phyloP scores from a whole-genome alignment of 1,140 invertebrate species.

The Trypoxylus dichotomus region DNA sequence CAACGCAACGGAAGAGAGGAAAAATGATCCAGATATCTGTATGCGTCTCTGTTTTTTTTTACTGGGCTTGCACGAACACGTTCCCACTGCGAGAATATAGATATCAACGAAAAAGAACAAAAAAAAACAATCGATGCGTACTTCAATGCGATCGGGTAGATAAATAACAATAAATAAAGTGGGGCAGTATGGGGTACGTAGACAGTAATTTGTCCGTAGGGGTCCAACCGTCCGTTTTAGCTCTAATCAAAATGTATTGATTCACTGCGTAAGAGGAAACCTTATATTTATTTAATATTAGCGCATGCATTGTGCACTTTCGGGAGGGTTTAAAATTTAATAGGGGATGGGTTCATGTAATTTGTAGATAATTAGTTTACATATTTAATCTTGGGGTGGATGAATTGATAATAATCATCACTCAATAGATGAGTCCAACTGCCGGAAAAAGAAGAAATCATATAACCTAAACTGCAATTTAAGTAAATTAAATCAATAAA shows the following conservation, averaged over 20 bases:
- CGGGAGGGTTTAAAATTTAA: background rate
- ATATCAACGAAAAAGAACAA: background rate
- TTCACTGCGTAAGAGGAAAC: background rate
- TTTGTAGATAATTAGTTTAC: background rate
- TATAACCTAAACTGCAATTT: too few relatives aligned
- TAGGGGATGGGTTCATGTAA: background rate
- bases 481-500: too few relatives aligned
- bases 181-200: constrained; percentile 14
- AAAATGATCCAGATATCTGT: constrained; percentile 26
- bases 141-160: background rate
- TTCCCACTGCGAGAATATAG: constrained; percentile 22
- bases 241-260: constrained; percentile 18
- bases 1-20: background rate
- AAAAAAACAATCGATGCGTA: background rate
- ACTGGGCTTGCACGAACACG: background rate
- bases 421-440: too few relatives aligned
- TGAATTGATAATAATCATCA: too few relatives aligned
- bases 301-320: background rate
- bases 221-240: constrained; percentile 13
- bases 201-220: constrained; percentile 20
- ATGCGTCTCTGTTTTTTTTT: background rate
- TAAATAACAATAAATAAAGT: constrained; percentile 2
- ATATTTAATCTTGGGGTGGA: background rate
- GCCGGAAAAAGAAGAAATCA: too few relatives aligned
- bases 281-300: constrained; percentile 12